Evolutionary conservation across 2,888 invertebrate genomes (phyloP).

Genomic region (Morpho deidamia): DNA sequence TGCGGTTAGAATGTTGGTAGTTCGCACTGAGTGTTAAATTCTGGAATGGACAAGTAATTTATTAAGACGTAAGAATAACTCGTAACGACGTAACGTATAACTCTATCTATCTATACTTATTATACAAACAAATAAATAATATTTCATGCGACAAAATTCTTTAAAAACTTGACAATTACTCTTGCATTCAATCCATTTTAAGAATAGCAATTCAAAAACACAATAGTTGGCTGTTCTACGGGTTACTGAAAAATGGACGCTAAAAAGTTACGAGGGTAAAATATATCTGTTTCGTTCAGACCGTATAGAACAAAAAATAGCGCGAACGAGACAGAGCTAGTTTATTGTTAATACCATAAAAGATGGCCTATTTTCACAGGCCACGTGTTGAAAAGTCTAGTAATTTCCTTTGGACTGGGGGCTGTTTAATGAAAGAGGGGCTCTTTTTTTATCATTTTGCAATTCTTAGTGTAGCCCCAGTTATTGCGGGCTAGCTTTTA

Average conservation of each 20-base stretch:
- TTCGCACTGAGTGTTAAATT: constrained; percentile 50
- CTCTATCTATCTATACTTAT: too few relatives aligned
- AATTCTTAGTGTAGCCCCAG: not conserved
- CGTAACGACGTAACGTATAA: too few relatives aligned
- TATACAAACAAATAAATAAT: constrained; percentile 3
- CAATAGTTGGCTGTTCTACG: constrained; percentile 7
- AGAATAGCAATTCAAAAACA: constrained; percentile 12
- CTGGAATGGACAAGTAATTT: constrained; percentile 32
- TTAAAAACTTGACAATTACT: constrained; percentile 7
- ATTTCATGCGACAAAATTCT: constrained; percentile 11
- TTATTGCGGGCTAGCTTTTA: constrained; percentile 4
- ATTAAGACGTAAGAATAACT: too few relatives aligned
- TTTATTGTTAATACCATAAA: constrained; percentile 53
- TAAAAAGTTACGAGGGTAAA: constrained; percentile 22
- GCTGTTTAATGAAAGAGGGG: constrained; percentile 24
- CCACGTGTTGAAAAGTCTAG: constrained; percentile 59
- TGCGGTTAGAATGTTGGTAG: constrained; percentile 53
- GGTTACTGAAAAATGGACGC: constrained; percentile 20
- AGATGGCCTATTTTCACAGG: constrained; percentile 61
- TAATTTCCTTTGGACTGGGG: constrained; percentile 32
- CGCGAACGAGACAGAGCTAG: constrained; percentile 39
- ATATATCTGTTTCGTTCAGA: constrained; percentile 23
- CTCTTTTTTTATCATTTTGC: constrained; percentile 12
- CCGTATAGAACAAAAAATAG: constrained; percentile 20
- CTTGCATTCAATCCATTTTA: constrained; percentile 13